These are phyloP conservation scores for Sebastes iracundus DNA, from an alignment of 2,797 vertebrate species.

Conservation along the genomic window DNA sequence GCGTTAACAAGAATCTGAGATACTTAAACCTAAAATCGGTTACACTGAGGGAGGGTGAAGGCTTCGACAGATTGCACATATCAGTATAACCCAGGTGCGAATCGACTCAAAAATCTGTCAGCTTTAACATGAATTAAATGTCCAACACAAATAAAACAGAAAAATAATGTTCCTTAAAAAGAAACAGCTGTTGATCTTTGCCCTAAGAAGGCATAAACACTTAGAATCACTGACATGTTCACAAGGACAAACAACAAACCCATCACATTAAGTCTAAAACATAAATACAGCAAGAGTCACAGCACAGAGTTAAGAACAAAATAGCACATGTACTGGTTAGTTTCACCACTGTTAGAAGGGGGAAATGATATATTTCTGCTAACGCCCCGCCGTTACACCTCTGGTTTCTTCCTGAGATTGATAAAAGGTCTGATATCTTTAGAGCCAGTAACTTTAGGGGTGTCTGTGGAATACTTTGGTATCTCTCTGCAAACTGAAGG, in stretches of 20 bases:
- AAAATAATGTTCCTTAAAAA: conserved; percentile 60
- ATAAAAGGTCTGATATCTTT: conserved; percentile 73
- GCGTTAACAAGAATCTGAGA: conserved; percentile 7
- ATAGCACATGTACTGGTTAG: conserved; percentile 65
- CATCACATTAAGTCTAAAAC: conserved; percentile 78
- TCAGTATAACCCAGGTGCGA: conserved; percentile 41
- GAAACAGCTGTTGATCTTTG: conserved; percentile 78
- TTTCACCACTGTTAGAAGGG: conserved; percentile 67
- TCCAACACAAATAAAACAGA: conserved; percentile 34
- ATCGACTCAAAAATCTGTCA: conserved; percentile 38
- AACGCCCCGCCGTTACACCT: conserved; percentile 59
- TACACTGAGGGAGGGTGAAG: not conserved
- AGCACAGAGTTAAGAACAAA: conserved; percentile 75
- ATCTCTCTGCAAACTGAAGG: conserved; percentile 75
- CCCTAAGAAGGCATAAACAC: conserved; percentile 83
- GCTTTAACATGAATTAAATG: conserved; percentile 27
- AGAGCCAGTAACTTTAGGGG: conserved; percentile 73
- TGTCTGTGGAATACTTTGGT: conserved; percentile 81
- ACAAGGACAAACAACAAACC: conserved; percentile 74
- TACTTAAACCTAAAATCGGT: conserved; percentile 4
- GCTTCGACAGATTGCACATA: conserved; percentile 54
- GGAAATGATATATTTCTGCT: conserved; percentile 62
- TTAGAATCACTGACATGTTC: conserved; percentile 74
- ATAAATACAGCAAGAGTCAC: conserved; percentile 80
- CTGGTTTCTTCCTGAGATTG: conserved; percentile 85